These are phyloP conservation scores for Holcopasites calliopsidis DNA, from an alignment of 1,140 invertebrate genomes.

Conservation along the genomic window DNA sequence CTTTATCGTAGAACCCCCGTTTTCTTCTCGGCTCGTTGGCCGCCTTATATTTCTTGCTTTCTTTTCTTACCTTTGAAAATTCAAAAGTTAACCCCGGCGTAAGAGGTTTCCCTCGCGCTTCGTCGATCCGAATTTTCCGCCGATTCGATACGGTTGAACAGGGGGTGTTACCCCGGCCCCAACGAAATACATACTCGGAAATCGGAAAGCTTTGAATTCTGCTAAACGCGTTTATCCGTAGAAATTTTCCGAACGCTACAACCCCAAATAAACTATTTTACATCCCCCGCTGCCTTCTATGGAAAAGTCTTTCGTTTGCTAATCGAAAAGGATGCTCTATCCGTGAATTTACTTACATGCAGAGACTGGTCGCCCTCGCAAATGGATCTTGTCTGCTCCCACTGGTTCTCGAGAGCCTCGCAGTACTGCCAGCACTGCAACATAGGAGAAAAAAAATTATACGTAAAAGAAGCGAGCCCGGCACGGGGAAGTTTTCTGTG, in stretches of 20 bases:
- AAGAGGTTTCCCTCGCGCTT: constrained; percentile 31
- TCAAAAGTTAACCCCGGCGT: constrained; percentile 12
- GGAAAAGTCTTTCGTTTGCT: too few relatives aligned
- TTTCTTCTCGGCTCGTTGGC: background rate
- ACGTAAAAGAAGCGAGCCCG: constrained; percentile 20
- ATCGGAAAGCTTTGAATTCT: constrained; percentile 11
- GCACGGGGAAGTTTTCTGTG: constrained; percentile 24
- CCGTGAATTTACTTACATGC: constrained; percentile 48
- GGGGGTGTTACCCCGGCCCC: background rate
- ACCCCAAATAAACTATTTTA: too few relatives aligned
- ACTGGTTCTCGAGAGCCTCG: constrained; percentile 87
- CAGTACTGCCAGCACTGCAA: constrained; percentile 91
- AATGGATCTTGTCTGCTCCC: constrained; percentile 85
- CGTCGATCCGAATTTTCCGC: constrained; percentile 30
- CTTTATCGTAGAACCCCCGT: background rate
- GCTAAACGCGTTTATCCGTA: background rate
- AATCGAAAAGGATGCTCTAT: constrained; percentile 19
- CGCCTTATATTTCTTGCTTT: background rate
- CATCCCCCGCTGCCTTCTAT: too few relatives aligned
- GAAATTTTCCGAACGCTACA: background rate
- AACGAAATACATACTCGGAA: constrained; percentile 9
- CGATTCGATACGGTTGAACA: background rate
- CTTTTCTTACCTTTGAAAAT: background rate
- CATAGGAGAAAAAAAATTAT: constrained; percentile 69
- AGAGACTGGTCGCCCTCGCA: constrained; percentile 80